Evolutionary conservation across 2,797 vertebrate genomes (phyloP).

Genomic region (Rallus crepitans): DNA sequence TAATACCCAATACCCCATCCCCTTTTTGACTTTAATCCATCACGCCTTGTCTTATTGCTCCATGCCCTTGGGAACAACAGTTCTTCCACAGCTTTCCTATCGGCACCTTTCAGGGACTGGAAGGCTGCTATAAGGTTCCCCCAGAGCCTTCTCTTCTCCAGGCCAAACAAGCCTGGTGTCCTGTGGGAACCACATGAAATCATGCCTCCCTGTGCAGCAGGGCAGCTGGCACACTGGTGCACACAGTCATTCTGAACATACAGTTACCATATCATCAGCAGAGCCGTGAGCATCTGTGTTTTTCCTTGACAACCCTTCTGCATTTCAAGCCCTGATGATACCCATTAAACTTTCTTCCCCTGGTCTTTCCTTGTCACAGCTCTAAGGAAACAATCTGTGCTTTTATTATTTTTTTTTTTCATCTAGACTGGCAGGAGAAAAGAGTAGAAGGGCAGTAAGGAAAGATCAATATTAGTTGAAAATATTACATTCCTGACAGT

Average conservation of each 20-base stretch:
- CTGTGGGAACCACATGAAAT: background rate
- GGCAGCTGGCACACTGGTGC: background rate
- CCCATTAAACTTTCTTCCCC: background rate
- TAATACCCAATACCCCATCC: no score
- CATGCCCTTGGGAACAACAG: no score
- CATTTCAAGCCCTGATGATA: background rate
- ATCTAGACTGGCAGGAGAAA: background rate
- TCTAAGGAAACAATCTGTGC: background rate
- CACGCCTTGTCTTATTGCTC: no score
- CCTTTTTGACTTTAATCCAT: no score
- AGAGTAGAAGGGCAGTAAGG: background rate
- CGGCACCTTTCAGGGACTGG: no score
- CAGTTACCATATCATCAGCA: background rate
- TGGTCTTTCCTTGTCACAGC: background rate
- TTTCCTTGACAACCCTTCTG: background rate
- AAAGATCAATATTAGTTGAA: background rate
- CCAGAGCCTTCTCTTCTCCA: no score
- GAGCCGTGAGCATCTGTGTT: background rate
- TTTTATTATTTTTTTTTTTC: background rate
- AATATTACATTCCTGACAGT: background rate
- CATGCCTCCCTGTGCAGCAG: accelerated
- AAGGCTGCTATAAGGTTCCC: no score
- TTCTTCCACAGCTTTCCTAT: no score
- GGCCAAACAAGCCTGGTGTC: no score
- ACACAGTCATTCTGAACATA: background rate